A percentile compares a stretch with the other conserved stretches of the same genome.
phyloP scores from a whole-genome alignment of 2,113 vertebrate species.

The Willisornis vidua region DNA sequence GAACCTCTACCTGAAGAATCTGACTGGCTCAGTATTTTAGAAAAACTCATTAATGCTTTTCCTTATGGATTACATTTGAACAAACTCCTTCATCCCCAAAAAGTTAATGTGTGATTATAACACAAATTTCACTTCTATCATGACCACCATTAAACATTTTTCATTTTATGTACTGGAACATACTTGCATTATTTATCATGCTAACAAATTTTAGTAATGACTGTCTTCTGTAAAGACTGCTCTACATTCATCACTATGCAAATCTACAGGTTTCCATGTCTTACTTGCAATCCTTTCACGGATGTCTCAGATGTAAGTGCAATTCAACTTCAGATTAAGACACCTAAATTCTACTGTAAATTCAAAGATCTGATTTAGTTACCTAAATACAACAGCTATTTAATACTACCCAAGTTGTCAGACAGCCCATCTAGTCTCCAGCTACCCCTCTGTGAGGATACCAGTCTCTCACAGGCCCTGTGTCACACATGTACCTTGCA shows the following conservation, averaged over 20 bases:
- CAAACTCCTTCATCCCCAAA: background rate
- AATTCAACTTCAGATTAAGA: background rate
- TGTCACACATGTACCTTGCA: background rate
- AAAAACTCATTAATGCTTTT: background rate
- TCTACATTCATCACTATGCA: rapidly evolving
- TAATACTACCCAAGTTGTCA: background rate
- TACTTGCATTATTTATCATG: background rate
- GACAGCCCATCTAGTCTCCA: background rate
- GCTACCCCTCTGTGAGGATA: background rate
- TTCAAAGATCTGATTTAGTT: background rate
- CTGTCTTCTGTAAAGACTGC: background rate
- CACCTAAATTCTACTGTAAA: background rate
- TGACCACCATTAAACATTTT: background rate
- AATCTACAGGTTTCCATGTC: background rate
- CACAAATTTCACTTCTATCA: background rate
- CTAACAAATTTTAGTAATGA: background rate
- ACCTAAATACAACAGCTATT: rapidly evolving
- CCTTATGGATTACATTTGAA: background rate
- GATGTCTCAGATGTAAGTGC: background rate
- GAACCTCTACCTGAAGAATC: background rate
- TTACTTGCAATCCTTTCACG: background rate
- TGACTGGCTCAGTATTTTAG: background rate
- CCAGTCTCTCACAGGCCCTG: background rate
- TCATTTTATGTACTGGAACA: background rate
- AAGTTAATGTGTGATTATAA: background rate